phyloP scores from a whole-genome alignment of 2,797 vertebrate genomes.

The Xenentodon cancila region DNA sequence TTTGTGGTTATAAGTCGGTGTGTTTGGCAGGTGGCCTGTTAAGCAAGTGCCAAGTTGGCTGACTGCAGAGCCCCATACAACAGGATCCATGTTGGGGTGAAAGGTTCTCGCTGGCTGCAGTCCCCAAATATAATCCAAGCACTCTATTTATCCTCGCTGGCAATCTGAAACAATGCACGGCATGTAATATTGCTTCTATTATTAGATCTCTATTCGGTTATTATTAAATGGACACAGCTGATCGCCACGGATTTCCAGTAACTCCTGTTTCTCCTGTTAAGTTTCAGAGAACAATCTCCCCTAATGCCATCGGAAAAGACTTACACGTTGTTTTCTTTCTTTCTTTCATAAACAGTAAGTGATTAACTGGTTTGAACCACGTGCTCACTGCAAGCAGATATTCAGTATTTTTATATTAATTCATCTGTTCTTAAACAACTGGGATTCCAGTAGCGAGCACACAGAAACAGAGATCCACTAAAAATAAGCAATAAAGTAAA shows the following conservation, averaged over 20 bases:
- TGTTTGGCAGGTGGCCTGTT: constrained; percentile 56
- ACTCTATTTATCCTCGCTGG: constrained; percentile 71
- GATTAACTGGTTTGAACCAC: too few species aligned
- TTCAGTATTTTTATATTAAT: too few species aligned
- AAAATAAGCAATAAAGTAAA: too few species aligned
- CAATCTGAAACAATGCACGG: constrained; percentile 71
- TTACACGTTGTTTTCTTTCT: too few species aligned
- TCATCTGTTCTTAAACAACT: too few species aligned
- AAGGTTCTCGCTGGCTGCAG: constrained; percentile 61
- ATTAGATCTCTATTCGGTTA: constrained; percentile 65
- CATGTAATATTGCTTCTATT: constrained; percentile 73
- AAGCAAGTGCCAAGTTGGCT: constrained; percentile 68
- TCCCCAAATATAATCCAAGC: constrained; percentile 71
- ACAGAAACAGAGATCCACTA: too few species aligned
- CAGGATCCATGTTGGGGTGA: constrained; percentile 55
- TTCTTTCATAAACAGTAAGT: not conserved
- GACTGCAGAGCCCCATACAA: constrained; percentile 47
- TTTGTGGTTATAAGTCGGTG: constrained; percentile 61
- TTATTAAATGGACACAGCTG: constrained; percentile 74
- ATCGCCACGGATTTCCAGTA: constrained; percentile 62
- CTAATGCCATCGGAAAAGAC: constrained; percentile 1
- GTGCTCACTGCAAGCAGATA: too few species aligned
- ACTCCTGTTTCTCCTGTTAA: constrained; percentile 60
- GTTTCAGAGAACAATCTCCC: constrained; percentile 31
- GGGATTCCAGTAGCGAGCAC: too few species aligned